Percentiles rank a stretch among this genome's conserved stretches.
Evolutionary conservation across 2,888 invertebrate species (phyloP).

Genomic region (Andrena dorsata): DNA sequence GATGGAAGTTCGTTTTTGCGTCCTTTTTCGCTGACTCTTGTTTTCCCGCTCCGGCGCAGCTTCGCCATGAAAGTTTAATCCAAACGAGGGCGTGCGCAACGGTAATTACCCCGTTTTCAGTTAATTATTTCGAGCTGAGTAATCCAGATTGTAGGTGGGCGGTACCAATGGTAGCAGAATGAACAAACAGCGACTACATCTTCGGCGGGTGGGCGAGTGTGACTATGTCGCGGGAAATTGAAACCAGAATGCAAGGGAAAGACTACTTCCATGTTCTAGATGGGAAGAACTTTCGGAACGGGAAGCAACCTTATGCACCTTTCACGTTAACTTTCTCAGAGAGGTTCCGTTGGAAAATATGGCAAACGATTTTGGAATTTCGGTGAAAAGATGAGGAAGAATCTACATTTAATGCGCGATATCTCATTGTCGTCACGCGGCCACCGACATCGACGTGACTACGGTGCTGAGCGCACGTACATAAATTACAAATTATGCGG

Average conservation of each 20-base stretch:
- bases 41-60: not conserved
- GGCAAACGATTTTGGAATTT: slow-evolving; percentile 6
- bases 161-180: not conserved
- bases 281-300: not conserved
- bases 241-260: not conserved
- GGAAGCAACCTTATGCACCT: too few relatives aligned
- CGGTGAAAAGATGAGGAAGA: slow-evolving; percentile 3
- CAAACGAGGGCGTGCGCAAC: not conserved
- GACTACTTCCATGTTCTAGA: not conserved
- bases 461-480: slow-evolving; percentile 51
- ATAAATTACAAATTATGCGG: slow-evolving; percentile 80
- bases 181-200: not conserved
- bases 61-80: slow-evolving; percentile 44
- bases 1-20: not conserved
- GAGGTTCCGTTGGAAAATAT: not conserved
- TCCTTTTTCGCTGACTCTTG: slow-evolving; percentile 15
- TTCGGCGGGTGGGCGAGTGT: not conserved
- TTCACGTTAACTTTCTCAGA: too few relatives aligned
- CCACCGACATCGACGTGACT: slow-evolving; percentile 28
- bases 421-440: slow-evolving; percentile 19
- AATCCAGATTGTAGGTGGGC: slow-evolving; percentile 28
- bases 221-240: not conserved
- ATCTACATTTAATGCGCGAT: slow-evolving; percentile 55
- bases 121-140: slow-evolving; percentile 46
- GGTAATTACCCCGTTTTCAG: slow-evolving; percentile 42